Evolutionary conservation across 2,113 vertebrate genomes (phyloP).

Genomic region (Eleginops maclovinus): DNA sequence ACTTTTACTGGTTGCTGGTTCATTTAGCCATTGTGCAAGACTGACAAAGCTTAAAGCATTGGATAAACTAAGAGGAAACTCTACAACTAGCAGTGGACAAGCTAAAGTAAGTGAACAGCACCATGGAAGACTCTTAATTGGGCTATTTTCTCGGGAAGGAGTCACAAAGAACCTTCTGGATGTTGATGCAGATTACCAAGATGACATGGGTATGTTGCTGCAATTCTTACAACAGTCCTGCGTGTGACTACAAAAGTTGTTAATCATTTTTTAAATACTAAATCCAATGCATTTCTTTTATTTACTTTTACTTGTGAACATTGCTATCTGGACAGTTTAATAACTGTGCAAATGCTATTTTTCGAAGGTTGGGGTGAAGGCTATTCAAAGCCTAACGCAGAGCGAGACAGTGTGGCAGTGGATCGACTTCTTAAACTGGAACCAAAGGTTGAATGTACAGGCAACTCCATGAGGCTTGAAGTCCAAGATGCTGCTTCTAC

Average conservation of each 20-base stretch:
- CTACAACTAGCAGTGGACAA: not conserved
- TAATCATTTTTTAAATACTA: not conserved
- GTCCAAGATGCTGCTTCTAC: conserved; percentile 54
- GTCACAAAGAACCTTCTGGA: not conserved
- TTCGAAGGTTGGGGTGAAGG: conserved; percentile 57
- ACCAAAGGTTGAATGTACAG: conserved; percentile 79
- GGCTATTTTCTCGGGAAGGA: conserved; percentile 7
- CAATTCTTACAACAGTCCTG: not conserved
- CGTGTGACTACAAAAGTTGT: not conserved
- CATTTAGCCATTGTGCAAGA: conserved; percentile 47
- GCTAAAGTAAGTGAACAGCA: not conserved
- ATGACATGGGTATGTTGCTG: conserved; percentile 70
- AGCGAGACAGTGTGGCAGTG: conserved; percentile 15
- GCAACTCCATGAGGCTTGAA: conserved; percentile 75
- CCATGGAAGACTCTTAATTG: conserved; percentile 70
- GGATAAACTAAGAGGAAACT: conserved; percentile 18
- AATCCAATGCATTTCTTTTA: not conserved
- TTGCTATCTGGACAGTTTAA: not conserved
- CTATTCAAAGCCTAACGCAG: not conserved
- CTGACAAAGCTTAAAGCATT: conserved; percentile 15
- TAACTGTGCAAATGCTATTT: not conserved
- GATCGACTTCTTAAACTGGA: conserved; percentile 69
- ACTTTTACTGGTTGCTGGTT: conserved; percentile 46
- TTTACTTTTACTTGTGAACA: not conserved
- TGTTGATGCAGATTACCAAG: conserved; percentile 68